Conservation (phyloP, 2,888 invertebrate genomes). For the Amaurobius ferox region DNA sequence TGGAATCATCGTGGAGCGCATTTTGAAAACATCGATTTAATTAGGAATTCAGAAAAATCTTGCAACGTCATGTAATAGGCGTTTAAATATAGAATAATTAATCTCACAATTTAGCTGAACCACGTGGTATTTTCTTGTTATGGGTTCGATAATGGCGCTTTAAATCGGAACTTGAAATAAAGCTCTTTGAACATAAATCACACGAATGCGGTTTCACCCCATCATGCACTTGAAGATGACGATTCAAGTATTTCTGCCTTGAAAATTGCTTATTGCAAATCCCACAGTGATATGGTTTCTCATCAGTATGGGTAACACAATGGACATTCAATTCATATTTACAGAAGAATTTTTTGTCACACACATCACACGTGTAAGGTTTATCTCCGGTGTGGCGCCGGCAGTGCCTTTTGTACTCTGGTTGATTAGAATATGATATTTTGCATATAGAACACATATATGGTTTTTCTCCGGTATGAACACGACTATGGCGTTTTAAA, state of each 20-base stretch:
- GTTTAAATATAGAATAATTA: too few species aligned
- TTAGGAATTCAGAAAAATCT: too few species aligned
- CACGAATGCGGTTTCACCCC: neutral
- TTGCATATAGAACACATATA: neutral
- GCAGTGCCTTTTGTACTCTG: neutral
- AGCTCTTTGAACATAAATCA: neutral
- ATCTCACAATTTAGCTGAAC: too few species aligned
- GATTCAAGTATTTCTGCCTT: neutral
- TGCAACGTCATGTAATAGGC: too few species aligned
- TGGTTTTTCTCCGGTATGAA: neutral
- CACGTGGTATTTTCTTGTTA: too few species aligned
- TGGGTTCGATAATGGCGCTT: too few species aligned
- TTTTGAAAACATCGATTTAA: too few species aligned
- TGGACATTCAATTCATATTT: neutral
- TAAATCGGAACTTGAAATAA: neutral
- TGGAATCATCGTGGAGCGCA: too few species aligned
- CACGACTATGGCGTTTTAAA: neutral
- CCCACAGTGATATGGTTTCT: neutral
- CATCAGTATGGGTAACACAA: neutral
- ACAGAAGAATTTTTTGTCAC: neutral
- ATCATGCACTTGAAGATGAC: neutral
- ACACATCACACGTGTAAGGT: neutral
- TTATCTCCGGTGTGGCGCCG: neutral
- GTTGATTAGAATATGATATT: neutral
- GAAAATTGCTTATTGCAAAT: neutral